Evolutionary conservation across 2,113 vertebrate species (phyloP).

Genomic region (Cyanocitta stelleri): DNA sequence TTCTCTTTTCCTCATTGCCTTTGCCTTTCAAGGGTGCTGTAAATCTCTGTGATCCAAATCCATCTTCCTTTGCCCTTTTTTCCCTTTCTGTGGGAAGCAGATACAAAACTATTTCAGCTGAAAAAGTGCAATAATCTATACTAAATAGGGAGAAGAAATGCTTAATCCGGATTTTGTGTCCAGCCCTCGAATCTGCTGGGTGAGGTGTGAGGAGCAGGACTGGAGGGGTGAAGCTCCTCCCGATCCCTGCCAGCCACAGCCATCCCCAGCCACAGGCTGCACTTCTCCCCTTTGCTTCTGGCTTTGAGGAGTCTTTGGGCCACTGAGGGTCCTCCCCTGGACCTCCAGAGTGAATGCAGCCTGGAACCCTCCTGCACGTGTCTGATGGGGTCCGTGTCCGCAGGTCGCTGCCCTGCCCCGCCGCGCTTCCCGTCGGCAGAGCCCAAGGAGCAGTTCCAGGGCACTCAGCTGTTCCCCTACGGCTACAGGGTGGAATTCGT

Average conservation of each 20-base stretch:
- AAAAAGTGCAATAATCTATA: background rate
- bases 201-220: background rate
- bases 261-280: background rate
- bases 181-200: background rate
- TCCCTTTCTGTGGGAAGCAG: background rate
- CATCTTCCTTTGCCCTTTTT: background rate
- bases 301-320: background rate
- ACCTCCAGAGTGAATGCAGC: background rate
- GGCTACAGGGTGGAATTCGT: accelerated
- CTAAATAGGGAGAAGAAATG: accelerated
- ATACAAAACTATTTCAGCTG: background rate
- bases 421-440: background rate
- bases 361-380: accelerated
- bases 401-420: background rate
- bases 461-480: accelerated
- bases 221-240: background rate
- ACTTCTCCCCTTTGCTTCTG: background rate
- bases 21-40: background rate
- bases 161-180: background rate
- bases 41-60: background rate
- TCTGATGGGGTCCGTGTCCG: background rate
- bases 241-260: background rate
- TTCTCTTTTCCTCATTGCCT: background rate
- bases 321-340: accelerated
- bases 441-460: accelerated